Conservation (phyloP, 64 coral and sea anemone genomes). For the Pocillopora verrucosa region DNA sequence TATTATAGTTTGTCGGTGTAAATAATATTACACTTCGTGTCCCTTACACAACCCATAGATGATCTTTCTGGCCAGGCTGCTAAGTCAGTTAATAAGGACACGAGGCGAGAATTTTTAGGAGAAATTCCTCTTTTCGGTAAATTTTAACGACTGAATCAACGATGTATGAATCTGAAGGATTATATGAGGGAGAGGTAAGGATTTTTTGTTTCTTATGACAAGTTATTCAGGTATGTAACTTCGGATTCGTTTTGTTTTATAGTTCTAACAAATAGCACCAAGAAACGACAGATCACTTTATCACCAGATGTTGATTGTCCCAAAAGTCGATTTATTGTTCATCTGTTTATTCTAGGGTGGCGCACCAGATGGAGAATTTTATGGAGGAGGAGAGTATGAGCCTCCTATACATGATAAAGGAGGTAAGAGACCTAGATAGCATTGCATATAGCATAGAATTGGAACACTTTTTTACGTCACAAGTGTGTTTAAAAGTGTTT, state of each 20-base stretch:
- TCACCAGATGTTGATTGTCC: too few relatives aligned
- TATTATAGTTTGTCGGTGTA: too few relatives aligned
- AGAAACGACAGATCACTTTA: too few relatives aligned
- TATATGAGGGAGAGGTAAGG: slow-evolving; percentile 24
- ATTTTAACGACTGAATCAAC: background rate
- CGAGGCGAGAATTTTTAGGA: background rate
- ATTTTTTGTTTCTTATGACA: background rate
- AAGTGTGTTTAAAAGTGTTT: too few relatives aligned
- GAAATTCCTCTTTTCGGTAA: background rate
- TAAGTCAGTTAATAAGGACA: background rate
- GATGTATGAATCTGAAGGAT: slow-evolving; percentile 11
- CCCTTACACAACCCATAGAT: background rate
- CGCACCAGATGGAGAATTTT: slow-evolving; percentile 9
- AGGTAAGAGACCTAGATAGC: background rate
- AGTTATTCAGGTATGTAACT: background rate
- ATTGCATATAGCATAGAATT: background rate
- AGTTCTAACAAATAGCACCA: background rate
- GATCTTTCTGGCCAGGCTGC: background rate
- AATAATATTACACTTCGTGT: background rate
- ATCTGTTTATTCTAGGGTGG: slow-evolving; percentile 4
- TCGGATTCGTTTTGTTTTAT: background rate
- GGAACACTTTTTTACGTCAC: too few relatives aligned
- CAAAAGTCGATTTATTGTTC: background rate
- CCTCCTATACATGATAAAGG: slow-evolving; percentile 36
- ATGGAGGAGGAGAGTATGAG: slow-evolving; percentile 36